A percentile compares a stretch with the other conserved stretches of the same genome.
phyloP scores from a whole-genome alignment of 2,113 vertebrate genomes.

The Bujurquina vittata region DNA sequence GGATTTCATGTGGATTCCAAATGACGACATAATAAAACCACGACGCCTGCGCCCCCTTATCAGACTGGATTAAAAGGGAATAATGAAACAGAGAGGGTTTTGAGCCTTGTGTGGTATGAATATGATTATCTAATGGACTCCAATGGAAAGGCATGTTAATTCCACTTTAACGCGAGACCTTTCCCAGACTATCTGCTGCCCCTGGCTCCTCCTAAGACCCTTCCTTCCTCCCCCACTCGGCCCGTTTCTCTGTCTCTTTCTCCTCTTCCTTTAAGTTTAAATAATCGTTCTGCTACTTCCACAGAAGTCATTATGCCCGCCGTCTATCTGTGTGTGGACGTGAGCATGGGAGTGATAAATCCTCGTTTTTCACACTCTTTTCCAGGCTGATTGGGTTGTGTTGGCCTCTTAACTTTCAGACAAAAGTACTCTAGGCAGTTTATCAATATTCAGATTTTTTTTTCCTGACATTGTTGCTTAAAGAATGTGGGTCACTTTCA shows the following conservation, averaged over 20 bases:
- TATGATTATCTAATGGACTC: slow-evolving; percentile 83
- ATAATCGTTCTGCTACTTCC: slow-evolving; percentile 68
- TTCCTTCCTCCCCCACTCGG: neutral
- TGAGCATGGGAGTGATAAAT: slow-evolving; percentile 72
- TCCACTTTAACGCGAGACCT: slow-evolving; percentile 79
- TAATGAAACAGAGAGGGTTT: slow-evolving; percentile 78
- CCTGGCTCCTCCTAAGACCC: slow-evolving; percentile 73
- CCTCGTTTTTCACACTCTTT: slow-evolving; percentile 45
- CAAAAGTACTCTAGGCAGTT: slow-evolving; percentile 78
- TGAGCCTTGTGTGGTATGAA: slow-evolving; percentile 83
- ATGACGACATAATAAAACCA: slow-evolving; percentile 82
- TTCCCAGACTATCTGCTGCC: slow-evolving; percentile 80
- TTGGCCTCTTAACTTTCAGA: slow-evolving; percentile 69
- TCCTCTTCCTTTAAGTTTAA: slow-evolving; percentile 65
- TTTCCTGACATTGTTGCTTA: slow-evolving; percentile 58
- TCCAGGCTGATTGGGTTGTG: slow-evolving; percentile 61
- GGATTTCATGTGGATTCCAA: slow-evolving; percentile 78
- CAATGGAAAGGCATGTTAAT: slow-evolving; percentile 79
- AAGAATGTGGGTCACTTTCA: slow-evolving; percentile 82
- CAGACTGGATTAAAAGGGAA: slow-evolving; percentile 81
- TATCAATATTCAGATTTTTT: slow-evolving; percentile 78
- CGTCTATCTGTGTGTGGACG: slow-evolving; percentile 72
- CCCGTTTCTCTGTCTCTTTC: slow-evolving; percentile 39
- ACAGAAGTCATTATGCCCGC: slow-evolving; percentile 74
- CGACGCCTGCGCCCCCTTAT: slow-evolving; percentile 73